These are phyloP conservation scores for Nemopilema nomurai DNA, from an alignment of 30 jellyfish, hydroid and myxozoan genomes.

Conservation along the genomic window DNA sequence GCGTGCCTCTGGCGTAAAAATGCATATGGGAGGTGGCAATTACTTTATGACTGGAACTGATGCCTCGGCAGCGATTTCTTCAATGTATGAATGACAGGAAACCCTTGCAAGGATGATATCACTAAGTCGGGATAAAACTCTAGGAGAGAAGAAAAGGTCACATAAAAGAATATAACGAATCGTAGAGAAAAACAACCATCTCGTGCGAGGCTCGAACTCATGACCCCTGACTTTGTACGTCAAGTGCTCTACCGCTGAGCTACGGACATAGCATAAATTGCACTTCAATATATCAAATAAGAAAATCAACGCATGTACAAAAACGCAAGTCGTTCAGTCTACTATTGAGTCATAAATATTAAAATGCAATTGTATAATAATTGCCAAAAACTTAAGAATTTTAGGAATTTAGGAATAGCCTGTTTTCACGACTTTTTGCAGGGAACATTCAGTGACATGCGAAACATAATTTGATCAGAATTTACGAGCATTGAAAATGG, in stretches of 20 bases:
- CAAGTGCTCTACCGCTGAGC: too few relatives aligned
- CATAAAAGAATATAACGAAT: too few relatives aligned
- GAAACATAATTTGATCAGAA: background rate
- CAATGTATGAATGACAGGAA: constrained; percentile 41
- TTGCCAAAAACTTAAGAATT: too few relatives aligned
- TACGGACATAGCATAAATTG: too few relatives aligned
- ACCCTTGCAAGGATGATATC: constrained; percentile 58
- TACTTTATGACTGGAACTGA: constrained; percentile 65
- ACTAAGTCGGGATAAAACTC: constrained; percentile 63
- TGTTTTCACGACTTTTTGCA: too few relatives aligned
- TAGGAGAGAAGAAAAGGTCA: background rate
- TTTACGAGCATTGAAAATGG: background rate
- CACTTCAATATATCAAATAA: background rate
- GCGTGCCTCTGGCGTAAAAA: background rate
- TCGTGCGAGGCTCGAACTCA: too few relatives aligned
- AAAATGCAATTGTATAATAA: too few relatives aligned
- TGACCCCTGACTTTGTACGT: too few relatives aligned
- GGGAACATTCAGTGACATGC: background rate
- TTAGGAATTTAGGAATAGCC: too few relatives aligned
- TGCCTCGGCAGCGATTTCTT: constrained; percentile 61
- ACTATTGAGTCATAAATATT: too few relatives aligned
- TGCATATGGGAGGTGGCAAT: background rate
- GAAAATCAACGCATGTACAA: background rate
- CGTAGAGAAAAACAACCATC: too few relatives aligned
- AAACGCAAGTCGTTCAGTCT: too few relatives aligned